Evolutionary conservation across 2,113 vertebrate species (phyloP).

Genomic region (Cynocephalus volans): DNA sequence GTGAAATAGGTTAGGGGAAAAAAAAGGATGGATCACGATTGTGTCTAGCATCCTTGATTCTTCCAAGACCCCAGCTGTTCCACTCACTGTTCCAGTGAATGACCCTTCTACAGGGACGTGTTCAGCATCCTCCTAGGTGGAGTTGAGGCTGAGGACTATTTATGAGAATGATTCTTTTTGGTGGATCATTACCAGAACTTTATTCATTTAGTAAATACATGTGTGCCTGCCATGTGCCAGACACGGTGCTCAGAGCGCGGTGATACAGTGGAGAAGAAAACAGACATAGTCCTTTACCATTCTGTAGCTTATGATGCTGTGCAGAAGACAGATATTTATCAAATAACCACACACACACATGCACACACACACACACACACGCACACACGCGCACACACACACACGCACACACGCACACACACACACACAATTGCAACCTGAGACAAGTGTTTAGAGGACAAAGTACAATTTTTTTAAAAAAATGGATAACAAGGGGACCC

Average conservation of each 20-base stretch:
- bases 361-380: not conserved
- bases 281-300: not conserved
- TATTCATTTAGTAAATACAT: not conserved
- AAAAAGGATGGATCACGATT: not conserved
- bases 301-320: not conserved
- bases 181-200: not conserved
- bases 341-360: not conserved
- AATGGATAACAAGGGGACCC: not conserved
- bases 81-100: not conserved
- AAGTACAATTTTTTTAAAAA: not conserved
- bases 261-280: not conserved
- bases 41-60: not conserved
- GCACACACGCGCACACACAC: not conserved
- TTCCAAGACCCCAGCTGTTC: not conserved
- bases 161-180: not conserved
- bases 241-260: not conserved
- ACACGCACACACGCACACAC: not conserved
- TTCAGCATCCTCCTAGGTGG: not conserved
- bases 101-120: not conserved
- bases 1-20: not conserved
- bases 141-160: not conserved
- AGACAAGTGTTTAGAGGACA: not conserved
- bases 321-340: not conserved
- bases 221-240: not conserved
- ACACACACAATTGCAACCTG: not conserved